phyloP scores from a whole-genome alignment of 1,140 invertebrate species.

The Meloidogyne exigua region DNA sequence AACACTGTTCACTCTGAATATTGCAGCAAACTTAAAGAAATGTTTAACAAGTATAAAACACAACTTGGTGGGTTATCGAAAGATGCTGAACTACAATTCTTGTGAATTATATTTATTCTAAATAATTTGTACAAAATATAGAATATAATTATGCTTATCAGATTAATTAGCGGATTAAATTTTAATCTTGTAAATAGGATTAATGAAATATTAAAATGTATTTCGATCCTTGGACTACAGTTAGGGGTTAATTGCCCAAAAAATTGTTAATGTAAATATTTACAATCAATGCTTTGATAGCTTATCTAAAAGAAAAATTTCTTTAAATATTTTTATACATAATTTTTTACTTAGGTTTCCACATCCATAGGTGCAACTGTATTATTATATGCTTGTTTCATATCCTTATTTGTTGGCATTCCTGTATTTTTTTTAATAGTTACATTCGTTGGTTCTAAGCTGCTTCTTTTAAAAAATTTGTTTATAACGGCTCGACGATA shows the following conservation, averaged over 20 bases:
- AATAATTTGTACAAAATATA: not conserved
- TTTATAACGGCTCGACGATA: constrained; percentile 23
- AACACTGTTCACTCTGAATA: constrained; percentile 18
- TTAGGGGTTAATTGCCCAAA: no score
- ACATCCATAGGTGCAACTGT: not conserved
- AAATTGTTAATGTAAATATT: no score
- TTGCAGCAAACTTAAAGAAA: constrained; percentile 8
- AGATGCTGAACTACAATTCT: constrained; percentile 9
- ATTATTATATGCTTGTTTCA: not conserved
- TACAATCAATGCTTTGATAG: not conserved
- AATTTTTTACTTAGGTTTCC: not conserved
- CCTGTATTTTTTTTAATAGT: not conserved
- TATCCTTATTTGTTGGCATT: not conserved
- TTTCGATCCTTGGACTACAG: no score
- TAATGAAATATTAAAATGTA: no score
- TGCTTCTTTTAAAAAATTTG: not conserved
- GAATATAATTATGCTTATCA: no score
- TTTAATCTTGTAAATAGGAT: no score
- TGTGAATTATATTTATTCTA: not conserved
- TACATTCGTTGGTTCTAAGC: not conserved
- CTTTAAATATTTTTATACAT: not conserved
- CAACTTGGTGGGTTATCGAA: not conserved
- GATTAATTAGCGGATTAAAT: no score
- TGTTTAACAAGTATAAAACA: constrained; percentile 18
- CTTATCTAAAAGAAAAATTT: not conserved